phyloP scores from a whole-genome alignment of 35 echinoderm and acorn worm species.

The Apostichopus japonicus region DNA sequence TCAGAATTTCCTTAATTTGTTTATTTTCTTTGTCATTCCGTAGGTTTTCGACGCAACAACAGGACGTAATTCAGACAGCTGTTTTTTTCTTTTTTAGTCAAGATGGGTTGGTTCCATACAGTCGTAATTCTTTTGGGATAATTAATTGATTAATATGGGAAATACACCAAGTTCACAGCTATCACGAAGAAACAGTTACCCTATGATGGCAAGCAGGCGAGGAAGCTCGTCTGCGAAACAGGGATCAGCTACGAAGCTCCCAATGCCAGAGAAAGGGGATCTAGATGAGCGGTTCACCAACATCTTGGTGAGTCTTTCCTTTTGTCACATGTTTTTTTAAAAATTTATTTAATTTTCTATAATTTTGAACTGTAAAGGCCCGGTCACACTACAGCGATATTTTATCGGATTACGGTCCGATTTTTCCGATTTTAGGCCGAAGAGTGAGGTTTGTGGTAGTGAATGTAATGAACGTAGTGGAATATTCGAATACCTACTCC shows the following conservation, averaged over 20 bases:
- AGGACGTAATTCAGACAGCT: slow-evolving; percentile 49
- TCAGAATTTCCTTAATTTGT: not conserved
- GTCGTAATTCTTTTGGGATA: not conserved
- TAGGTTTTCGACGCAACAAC: not conserved
- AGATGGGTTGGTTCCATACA: slow-evolving; percentile 32
- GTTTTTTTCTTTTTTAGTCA: not conserved
- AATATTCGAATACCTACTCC: no score
- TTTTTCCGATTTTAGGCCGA: no score
- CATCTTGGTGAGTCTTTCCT: slow-evolving; percentile 44
- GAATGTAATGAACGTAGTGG: no score
- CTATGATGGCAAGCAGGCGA: slow-evolving; percentile 52
- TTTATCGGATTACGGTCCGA: no score
- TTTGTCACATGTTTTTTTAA: not conserved
- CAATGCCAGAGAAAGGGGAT: slow-evolving; percentile 49
- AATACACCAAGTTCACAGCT: slow-evolving; percentile 48
- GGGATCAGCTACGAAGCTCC: slow-evolving; percentile 24
- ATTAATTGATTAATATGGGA: slow-evolving; percentile 32
- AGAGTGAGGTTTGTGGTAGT: no score
- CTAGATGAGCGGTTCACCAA: slow-evolving; percentile 55
- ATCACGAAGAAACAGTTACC: slow-evolving; percentile 50
- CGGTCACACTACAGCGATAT: no score
- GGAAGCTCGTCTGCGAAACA: slow-evolving; percentile 36
- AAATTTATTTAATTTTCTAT: no score
- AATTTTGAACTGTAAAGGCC: no score
- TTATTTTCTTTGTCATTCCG: slow-evolving; percentile 6